Evolutionary conservation across 2,888 invertebrate species (phyloP), one percentile per base, ranked within the genome.

Genomic region (Macropis europaea): DNA sequence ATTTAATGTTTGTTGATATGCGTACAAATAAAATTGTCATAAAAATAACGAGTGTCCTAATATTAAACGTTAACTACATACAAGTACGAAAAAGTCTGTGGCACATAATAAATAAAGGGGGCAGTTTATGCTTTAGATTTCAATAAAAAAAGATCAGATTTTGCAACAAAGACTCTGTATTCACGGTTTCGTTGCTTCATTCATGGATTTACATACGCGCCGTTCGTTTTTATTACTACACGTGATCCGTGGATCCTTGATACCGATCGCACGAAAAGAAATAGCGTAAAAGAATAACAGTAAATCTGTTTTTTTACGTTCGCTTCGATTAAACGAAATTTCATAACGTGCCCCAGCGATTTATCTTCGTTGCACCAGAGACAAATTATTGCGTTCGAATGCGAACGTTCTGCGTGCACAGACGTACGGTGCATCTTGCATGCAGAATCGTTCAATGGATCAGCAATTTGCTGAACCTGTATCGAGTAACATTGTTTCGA

Each of bases 151-250:
- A n/a, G n/a, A n/a, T n/a, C 28, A 22, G 52, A 57, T 67, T 57
- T 66, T 57, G 56, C 66, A 52, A 57, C 45, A 38, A 22, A 28
- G 52, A 69, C 67, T 66, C 54, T 50, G 47, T 47, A 38, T 57
- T 32, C 47, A 47, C 47, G 32, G 40, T 42, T 52, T 22, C 42
- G 38, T 67, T 67, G 66, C 67, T 15, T 52, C 69, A 40, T 57
- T 52, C 57, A 5, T n/a, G 15, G 15, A 68, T 68, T 68, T 69
- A n/a, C 66, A 66, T 69, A 57, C 57, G 7, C 38, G 17, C 48
- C 26, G 50, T 30, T 45, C 17, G 24, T 2, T 45, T 68, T 66
- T 52, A 57, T 47, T 28, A 57, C 17, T 15, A 24, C 45, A 66
- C 67, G 67, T 17, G 57, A 45, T 40, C 22, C 1, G 38, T 13